Conservation (phyloP, 2,888 invertebrate species). For the Macrophya annulata region DNA sequence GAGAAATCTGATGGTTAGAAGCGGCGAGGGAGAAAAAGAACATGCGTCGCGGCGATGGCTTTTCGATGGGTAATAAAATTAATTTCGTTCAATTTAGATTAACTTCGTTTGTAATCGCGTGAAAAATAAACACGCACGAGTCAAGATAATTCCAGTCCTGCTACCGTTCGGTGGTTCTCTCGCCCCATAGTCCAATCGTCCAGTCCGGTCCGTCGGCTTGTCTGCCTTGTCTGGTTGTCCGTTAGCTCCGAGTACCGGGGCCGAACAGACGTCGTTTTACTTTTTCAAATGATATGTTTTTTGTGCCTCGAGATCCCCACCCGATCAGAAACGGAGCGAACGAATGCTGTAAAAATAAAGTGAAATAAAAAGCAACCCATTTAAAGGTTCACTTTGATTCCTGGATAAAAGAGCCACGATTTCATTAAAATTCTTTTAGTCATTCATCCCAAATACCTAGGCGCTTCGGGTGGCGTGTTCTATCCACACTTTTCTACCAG, state of each 20-base stretch:
- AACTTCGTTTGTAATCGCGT: slow-evolving; percentile 78
- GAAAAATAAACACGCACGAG: slow-evolving; percentile 73
- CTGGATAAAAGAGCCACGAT: slow-evolving; percentile 68
- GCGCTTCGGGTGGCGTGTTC: slow-evolving; percentile 20
- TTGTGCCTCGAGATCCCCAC: slow-evolving; percentile 62
- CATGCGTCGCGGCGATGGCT: neutral
- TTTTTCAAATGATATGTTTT: slow-evolving; percentile 69
- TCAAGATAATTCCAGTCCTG: slow-evolving; percentile 64
- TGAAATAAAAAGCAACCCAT: slow-evolving; percentile 68
- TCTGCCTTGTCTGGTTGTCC: slow-evolving; percentile 52
- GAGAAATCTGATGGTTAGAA: neutral
- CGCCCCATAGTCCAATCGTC: slow-evolving; percentile 49
- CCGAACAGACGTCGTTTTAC: slow-evolving; percentile 69
- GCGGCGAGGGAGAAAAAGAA: neutral
- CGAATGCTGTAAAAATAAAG: slow-evolving; percentile 58
- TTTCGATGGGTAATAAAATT: slow-evolving; percentile 76
- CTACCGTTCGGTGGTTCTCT: slow-evolving; percentile 47
- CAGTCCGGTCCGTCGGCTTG: slow-evolving; percentile 60
- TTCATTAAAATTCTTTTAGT: slow-evolving; percentile 80
- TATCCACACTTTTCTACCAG: neutral
- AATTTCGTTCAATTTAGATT: slow-evolving; percentile 80
- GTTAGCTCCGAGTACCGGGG: slow-evolving; percentile 50
- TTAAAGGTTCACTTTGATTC: slow-evolving; percentile 71
- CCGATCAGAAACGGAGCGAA: slow-evolving; percentile 67
- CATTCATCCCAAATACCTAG: slow-evolving; percentile 76